phyloP scores from a whole-genome alignment of 2,797 vertebrate genomes.

The Phataginus tricuspis region DNA sequence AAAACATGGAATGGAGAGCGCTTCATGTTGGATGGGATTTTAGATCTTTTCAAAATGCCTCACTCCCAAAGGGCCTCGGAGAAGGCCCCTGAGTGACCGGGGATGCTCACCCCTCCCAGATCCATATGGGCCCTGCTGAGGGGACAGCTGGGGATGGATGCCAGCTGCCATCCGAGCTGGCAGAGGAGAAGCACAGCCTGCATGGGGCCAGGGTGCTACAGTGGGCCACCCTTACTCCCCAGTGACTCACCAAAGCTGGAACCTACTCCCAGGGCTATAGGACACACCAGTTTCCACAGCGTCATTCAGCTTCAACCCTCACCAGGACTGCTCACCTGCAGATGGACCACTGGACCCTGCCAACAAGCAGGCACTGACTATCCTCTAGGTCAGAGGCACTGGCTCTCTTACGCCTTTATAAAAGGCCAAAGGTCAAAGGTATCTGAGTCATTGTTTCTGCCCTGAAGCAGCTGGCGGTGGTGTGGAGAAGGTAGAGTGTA shows the following conservation, averaged over 20 bases:
- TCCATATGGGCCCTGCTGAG: background rate
- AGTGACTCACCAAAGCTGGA: background rate
- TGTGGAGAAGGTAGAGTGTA: background rate
- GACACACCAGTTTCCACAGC: background rate
- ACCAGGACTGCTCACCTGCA: too few species aligned
- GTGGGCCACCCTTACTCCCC: background rate
- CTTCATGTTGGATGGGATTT: background rate
- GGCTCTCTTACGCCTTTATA: background rate
- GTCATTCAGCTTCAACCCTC: background rate
- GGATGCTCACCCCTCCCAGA: too few species aligned
- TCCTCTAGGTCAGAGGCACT: background rate
- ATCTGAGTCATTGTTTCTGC: too few species aligned
- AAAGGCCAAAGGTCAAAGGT: background rate
- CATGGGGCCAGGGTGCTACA: background rate
- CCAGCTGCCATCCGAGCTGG: background rate
- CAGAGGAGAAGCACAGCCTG: background rate
- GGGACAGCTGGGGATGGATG: background rate
- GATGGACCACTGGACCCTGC: background rate
- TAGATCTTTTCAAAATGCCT: background rate
- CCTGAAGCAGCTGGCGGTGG: background rate
- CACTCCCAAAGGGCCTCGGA: background rate
- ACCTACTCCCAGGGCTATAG: background rate
- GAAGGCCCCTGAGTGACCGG: background rate
- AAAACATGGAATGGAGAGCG: rapidly evolving
- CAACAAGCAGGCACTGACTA: background rate